Base-by-base conservation (phyloP, 2,113 vertebrate genomes). In the Rhinopomastus cyanomelas region DNA sequence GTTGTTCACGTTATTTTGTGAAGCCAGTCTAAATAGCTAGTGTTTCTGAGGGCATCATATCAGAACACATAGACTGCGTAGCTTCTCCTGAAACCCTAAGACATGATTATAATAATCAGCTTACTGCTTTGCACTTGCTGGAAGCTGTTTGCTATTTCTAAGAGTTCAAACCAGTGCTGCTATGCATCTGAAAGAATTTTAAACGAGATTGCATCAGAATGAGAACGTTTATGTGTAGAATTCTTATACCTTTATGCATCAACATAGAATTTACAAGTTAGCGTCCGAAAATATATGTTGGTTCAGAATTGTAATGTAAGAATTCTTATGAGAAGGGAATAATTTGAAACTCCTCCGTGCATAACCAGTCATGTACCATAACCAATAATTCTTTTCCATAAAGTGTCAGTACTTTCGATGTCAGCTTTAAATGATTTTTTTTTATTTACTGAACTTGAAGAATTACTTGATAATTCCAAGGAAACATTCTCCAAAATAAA, bases 71-170 rank as follows among this genome's bases (percentile, higher is more conserved):
- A 76, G 62, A 30, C 39, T 71, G 29, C 49, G 72, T 9, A 71
- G 64, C 26, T 85, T 91, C 57, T 85, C 37, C 69, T 67, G 85
- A 91, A 94, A 91, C 10, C 11, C 30, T 84, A 57, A 82, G 71
- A 95, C 0, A 0, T 91, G 72, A 85, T 95, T 93, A 89, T 81
- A 91, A 84, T 92, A 95, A 94, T 96, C 80, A 94, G 49, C 49
- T 92, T 83, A 82, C 39, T 88, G 67, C 16, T 92, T 93, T 93
- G 55, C 53, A 72, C 62, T 95, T 94, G 85, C 93, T 96, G 77
- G 61, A 76, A 95, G 85, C 80, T 93, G 80, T 94, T 94, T 93
- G 32, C 67, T 91, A n/a, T 93, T 93, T 94, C 75, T 81, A 3
- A 49, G 65, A 9, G 30, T 86, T 91, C 88, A 85, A 64, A 39